Conservation (phyloP, 2,888 invertebrate species). For the Pseudococcus viburni region DNA sequence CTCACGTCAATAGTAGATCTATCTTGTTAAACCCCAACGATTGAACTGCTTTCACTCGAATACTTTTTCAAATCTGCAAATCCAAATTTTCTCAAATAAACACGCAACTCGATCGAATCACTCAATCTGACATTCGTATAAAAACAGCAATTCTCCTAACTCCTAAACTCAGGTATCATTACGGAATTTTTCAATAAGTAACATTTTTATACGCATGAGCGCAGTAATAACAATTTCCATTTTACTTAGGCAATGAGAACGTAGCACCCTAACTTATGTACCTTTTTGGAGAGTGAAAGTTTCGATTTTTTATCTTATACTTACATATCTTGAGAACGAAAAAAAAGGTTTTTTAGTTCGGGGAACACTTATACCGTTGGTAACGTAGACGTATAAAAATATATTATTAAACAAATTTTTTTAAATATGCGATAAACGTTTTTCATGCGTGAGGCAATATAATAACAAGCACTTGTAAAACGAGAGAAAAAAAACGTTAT, state of each 20-base stretch:
- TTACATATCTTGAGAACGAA: neutral
- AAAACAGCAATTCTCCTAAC: neutral
- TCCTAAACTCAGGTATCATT: neutral
- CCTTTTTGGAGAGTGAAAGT: neutral
- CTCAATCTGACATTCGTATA: neutral
- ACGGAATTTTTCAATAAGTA: neutral
- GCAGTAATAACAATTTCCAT: constrained; percentile 4
- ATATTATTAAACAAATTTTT: neutral
- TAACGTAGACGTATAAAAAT: neutral
- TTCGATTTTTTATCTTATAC: constrained; percentile 9
- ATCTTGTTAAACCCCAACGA: neutral
- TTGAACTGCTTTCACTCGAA: neutral
- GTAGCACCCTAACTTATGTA: neutral
- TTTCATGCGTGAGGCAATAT: neutral
- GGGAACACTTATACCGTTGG: neutral
- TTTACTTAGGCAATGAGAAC: neutral
- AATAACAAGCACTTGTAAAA: constrained; percentile 5
- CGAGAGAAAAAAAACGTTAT: neutral
- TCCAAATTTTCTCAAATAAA: neutral
- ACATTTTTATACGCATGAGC: neutral
- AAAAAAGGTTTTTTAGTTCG: neutral
- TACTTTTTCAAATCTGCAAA: too few species aligned
- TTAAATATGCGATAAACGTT: neutral
- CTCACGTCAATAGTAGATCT: neutral
- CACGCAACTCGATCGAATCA: neutral